Base-by-base conservation (phyloP, 2,888 invertebrate species). In the Mesorhabditis spiculigera region DNA sequence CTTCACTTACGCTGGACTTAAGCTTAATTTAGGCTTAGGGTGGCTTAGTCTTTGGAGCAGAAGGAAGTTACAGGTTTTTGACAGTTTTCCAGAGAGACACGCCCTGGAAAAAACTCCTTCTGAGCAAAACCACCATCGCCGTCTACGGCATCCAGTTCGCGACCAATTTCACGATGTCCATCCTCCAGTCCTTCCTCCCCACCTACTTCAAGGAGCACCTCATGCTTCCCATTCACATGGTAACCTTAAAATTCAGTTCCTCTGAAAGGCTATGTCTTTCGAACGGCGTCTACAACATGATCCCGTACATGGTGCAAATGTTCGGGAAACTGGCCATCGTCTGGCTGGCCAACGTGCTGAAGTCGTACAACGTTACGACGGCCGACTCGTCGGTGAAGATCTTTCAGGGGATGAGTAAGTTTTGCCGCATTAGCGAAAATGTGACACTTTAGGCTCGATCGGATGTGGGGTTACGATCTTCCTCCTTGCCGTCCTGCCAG, bases 151-250 rank as follows among this genome's bases (percentile, higher is more conserved):
- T 28, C 28, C 70, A 75, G 65, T 75, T 75, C 58, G 43, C 70
- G 10, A 73, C 67, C 64, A 69, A 76, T 50, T 74, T 72, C 50
- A 68, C 73, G 4, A 70, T 64, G n/a, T 68, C 71, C 16, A 68
- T 79, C 45, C 67, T 79, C 44, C 67, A 63, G 28, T 50, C 63
- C n/a, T 78, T 70, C 65, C 65, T 80, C 8, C 78, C 78, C 10
- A 68, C 69, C 5, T 78, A 79, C 58, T 63, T 78, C 50, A 70
- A 71, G 45, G 77, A 80, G 28, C n/a, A 43, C 28, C 42, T 16
- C 58, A 13, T 58, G 58, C 58, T 13, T 3, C 58, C n/a, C 58
- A 58, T n/a, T 5, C 13, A 61, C 63, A 64, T 70, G 13, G 65
- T 64, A n/a, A n/a, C n/a, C n/a, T n/a, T n/a, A n/a, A n/a, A n/a